Percentiles rank a stretch among this genome's conserved stretches.
Conservation (phyloP, 2,888 invertebrate genomes). For the Conus canariensis region DNA sequence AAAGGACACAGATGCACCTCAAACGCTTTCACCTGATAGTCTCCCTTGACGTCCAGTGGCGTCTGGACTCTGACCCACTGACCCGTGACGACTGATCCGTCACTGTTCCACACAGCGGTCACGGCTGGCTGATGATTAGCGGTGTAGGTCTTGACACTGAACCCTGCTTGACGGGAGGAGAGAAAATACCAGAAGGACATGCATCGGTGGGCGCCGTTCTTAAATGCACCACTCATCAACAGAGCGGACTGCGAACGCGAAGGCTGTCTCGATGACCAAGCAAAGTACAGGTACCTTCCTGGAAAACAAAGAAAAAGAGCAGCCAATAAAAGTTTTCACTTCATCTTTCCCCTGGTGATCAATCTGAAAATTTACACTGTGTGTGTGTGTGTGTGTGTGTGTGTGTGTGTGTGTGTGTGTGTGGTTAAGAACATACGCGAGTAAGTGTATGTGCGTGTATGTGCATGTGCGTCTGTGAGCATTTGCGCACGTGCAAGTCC, state of each 20-base stretch:
- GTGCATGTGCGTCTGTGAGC: too few relatives aligned
- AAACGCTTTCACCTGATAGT: neutral
- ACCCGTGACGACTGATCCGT: neutral
- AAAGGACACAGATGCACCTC: too few relatives aligned
- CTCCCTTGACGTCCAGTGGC: neutral
- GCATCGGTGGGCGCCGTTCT: neutral
- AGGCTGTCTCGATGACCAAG: neutral
- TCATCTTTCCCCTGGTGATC: too few relatives aligned
- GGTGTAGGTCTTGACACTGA: neutral
- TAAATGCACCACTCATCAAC: neutral
- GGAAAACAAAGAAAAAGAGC: neutral
- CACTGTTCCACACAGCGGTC: neutral
- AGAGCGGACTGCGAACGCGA: neutral
- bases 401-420: too few relatives aligned
- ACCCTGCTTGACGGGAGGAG: neutral
- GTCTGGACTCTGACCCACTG: neutral
- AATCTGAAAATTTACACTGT: too few relatives aligned
- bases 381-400: too few relatives aligned
- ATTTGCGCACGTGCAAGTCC: too few relatives aligned
- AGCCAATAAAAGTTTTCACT: too few relatives aligned
- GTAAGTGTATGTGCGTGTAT: too few relatives aligned
- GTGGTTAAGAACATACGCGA: too few relatives aligned
- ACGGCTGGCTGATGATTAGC: neutral
- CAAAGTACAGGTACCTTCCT: neutral
- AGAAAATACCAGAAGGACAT: slow-evolving; percentile 14